Conservation (phyloP, 2,797 vertebrate genomes). For the Cyprinella venusta region DNA sequence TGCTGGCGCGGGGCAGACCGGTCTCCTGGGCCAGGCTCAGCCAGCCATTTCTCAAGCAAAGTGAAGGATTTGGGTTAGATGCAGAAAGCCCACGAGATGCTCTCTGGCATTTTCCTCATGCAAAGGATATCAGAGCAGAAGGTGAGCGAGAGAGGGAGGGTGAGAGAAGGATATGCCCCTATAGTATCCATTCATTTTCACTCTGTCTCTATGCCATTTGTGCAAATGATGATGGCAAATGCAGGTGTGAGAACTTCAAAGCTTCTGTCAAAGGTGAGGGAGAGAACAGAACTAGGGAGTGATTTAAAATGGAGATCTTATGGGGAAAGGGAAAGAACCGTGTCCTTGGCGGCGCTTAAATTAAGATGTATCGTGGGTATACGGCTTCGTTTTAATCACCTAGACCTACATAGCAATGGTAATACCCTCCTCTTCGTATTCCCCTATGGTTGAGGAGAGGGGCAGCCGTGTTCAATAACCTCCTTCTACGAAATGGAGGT, state of each 20-base stretch:
- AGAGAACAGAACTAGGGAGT: slow-evolving; percentile 22
- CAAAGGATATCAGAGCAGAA: slow-evolving; percentile 59
- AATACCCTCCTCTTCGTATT: slow-evolving; percentile 75
- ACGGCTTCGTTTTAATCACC: slow-evolving; percentile 77
- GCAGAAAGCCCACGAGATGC: slow-evolving; percentile 76
- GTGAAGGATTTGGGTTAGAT: slow-evolving; percentile 86
- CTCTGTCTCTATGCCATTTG: slow-evolving; percentile 43
- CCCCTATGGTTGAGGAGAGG: slow-evolving; percentile 72
- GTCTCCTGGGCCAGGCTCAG: slow-evolving; percentile 77
- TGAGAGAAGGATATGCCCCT: slow-evolving; percentile 43
- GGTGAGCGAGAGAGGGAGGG: slow-evolving; percentile 38
- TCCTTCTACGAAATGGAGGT: slow-evolving; percentile 74
- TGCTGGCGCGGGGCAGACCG: slow-evolving; percentile 67
- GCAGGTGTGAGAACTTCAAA: slow-evolving; percentile 43
- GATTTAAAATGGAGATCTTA: slow-evolving; percentile 15
- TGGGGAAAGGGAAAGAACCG: slow-evolving; percentile 26
- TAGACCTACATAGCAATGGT: slow-evolving; percentile 80
- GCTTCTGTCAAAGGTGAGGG: slow-evolving; percentile 40
- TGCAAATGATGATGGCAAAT: slow-evolving; percentile 50
- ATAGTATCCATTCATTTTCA: slow-evolving; percentile 44
- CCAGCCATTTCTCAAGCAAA: slow-evolving; percentile 82
- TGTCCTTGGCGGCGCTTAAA: slow-evolving; percentile 62
- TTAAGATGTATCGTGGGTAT: slow-evolving; percentile 67
- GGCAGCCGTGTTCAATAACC: slow-evolving; percentile 73
- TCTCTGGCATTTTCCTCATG: slow-evolving; percentile 72